These are phyloP conservation scores for Sphaerophoria rueppellii DNA, from an alignment of 2,888 invertebrate genomes.

Conservation along the genomic window DNA sequence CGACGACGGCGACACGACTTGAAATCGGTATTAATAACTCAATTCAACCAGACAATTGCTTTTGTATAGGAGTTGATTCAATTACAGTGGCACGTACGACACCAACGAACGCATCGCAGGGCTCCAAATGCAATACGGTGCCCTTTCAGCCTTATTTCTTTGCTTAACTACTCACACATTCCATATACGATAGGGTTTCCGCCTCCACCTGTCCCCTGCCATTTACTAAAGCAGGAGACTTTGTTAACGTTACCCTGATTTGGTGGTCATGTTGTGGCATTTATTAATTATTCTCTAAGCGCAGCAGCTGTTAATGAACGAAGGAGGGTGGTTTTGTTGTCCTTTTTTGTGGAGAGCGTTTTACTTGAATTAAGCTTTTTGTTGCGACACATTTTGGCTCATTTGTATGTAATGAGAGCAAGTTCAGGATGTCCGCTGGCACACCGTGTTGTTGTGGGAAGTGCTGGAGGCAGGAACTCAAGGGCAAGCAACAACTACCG, in stretches of 20 bases:
- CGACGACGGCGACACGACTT: neutral
- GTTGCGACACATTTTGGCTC: constrained; percentile 66
- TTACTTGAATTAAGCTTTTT: constrained; percentile 7
- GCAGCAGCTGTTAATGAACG: constrained; percentile 73
- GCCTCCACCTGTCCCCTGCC: neutral
- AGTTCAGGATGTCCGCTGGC: neutral
- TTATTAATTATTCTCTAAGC: constrained; percentile 73
- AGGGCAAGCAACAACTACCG: constrained; percentile 18
- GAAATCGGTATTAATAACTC: constrained; percentile 67
- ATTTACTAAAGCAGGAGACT: neutral
- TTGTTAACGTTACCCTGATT: constrained; percentile 61
- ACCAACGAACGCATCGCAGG: neutral
- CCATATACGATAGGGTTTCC: constrained; percentile 2
- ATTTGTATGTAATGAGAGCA: constrained; percentile 55
- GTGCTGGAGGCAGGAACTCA: neutral
- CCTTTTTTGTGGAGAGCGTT: constrained; percentile 33
- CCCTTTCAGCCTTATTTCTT: constrained; percentile 13
- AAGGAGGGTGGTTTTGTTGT: constrained; percentile 38
- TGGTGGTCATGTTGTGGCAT: constrained; percentile 70
- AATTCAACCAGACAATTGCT: constrained; percentile 66
- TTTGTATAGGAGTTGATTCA: constrained; percentile 62
- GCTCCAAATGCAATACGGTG: constrained; percentile 12
- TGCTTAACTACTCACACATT: neutral
- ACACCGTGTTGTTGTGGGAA: too few species aligned
- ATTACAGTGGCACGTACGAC: constrained; percentile 39